A percentile compares a stretch with the other conserved stretches of the same genome.
phyloP scores from a whole-genome alignment of 2,113 vertebrate genomes.

The Malurus cyaneus region DNA sequence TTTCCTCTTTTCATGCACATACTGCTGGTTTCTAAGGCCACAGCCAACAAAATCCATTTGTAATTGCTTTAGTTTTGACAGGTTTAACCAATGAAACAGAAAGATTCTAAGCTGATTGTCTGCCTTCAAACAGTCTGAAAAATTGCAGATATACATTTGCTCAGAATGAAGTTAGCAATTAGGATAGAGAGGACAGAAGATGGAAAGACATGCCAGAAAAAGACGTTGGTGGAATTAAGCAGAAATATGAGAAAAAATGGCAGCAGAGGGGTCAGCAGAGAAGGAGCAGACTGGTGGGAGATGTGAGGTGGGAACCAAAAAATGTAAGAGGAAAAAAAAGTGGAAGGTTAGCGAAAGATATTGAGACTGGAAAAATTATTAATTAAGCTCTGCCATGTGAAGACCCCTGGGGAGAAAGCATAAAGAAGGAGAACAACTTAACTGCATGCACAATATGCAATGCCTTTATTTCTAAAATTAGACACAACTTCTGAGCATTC shows the following conservation, averaged over 20 bases:
- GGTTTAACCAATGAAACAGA: background rate
- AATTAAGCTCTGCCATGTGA: background rate
- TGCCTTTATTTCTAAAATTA: background rate
- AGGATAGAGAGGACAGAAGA: background rate
- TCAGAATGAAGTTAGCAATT: background rate
- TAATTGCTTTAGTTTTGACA: background rate
- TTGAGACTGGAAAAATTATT: background rate
- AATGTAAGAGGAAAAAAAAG: too few species aligned
- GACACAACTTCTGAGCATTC: fast-evolving
- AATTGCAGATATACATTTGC: background rate
- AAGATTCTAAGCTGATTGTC: background rate
- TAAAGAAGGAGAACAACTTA: background rate
- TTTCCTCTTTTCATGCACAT: background rate
- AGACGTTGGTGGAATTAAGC: background rate
- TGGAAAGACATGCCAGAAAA: background rate
- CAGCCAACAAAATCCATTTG: background rate
- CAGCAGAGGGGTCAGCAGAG: background rate
- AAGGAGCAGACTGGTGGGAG: background rate
- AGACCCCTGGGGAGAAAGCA: background rate
- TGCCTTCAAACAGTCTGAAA: background rate
- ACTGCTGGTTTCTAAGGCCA: background rate
- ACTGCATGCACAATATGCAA: background rate
- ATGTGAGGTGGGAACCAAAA: background rate
- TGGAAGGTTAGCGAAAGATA: background rate
- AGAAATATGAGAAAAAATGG: background rate